Evolutionary conservation across 2,888 invertebrate genomes (phyloP), one percentile per base, ranked within the genome.

Genomic region (Stenurella melanura): DNA sequence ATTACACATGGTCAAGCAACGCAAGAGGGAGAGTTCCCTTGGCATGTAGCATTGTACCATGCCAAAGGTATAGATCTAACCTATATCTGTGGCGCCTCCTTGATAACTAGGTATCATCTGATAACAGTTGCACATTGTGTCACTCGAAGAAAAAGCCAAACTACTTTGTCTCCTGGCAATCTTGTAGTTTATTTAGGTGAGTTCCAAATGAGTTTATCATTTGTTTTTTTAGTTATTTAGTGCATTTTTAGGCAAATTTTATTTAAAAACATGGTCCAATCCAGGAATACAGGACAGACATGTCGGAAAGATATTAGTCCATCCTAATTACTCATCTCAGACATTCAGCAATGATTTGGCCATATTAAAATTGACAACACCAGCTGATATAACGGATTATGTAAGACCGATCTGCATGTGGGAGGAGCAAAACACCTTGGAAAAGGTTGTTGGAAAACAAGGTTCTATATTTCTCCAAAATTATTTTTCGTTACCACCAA

Each of bases 21-120:
- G 0, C 85, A 90, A 50, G 92, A 92, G 76, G 93, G 93, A 0
- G 92, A 93, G 82, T 93, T 93, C 91, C 94, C 94, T 0, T 94
- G 94, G 94, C 93, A 93, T 86, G 92, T 92, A 11, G 93, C 93
- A 0, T 86, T 93, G 0, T 94, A 93, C 84, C 92, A 92, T 81
- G 91, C 92, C 0, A 84, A 83, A 80, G 87, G 87, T 2, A 86
- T 86, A 26, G 87, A 88, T 74, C 73, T 89, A 34, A 86, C 85
- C 6, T 89, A 89, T 77, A 87, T 87, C 42, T 89, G 89, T 73
- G 89, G 89, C 1, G 89, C 85, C 7, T 86, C 88, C 0, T 81
- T 89, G 15, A 84, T 89, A 7, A 85, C 87, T 7, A 75, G 73
- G 15, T 71, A 74, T 21, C 87, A 88, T 74, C 80, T 89, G 0